Base-by-base conservation (phyloP, 2,888 invertebrate species). In the Heteromurus nitidus region DNA sequence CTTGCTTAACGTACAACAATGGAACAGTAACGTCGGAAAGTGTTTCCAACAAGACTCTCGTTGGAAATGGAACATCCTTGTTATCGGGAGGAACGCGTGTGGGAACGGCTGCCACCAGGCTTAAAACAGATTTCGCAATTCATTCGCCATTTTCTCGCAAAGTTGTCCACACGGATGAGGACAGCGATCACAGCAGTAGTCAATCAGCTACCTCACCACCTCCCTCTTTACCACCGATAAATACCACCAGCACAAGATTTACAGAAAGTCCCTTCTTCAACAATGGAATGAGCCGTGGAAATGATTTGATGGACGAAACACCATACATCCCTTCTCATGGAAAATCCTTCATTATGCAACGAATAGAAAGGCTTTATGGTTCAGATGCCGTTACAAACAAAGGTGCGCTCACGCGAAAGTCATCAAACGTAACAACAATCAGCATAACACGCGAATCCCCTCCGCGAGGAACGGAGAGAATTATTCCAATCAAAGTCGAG, bases 281-380 rank as follows among this genome's bases (percentile, higher is more conserved):
- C 18, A 74, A 77, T 60, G 76, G 72, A 36, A 58, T 73, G 44
- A 73, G 24, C 36, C 74, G 72, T 20, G 73, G 68, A 26, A 68
- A 67, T 68, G 69, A 68, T 0, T 53, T 69, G n/a, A 26, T 73
- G 22, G 74, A 80, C 13, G 74, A 69, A 1, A 68, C 74, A 9
- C 73, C 74, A 1, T 82, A 82, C 30, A 79, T 82, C 9, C 82
- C 82, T n/a, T 82, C 82, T 18, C 76, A 81, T 47, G 82, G 84
- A 53, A 91, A 91, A 85, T 91, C 96, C 64, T 95, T 96, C 88
- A 95, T 96, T 55, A 95, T 96, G 88, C 96, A 96, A 88, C 92
- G 96, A 58, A 96, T 96, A 0, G 96, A 96, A 88, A 91, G 96
- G 69, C 90, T 96, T 1, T 96, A 96, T 88, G 96, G 96, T 0